These are phyloP conservation scores for Hemistola chrysoprasaria DNA, from an alignment of 2,888 invertebrate genomes.

Conservation along the genomic window DNA sequence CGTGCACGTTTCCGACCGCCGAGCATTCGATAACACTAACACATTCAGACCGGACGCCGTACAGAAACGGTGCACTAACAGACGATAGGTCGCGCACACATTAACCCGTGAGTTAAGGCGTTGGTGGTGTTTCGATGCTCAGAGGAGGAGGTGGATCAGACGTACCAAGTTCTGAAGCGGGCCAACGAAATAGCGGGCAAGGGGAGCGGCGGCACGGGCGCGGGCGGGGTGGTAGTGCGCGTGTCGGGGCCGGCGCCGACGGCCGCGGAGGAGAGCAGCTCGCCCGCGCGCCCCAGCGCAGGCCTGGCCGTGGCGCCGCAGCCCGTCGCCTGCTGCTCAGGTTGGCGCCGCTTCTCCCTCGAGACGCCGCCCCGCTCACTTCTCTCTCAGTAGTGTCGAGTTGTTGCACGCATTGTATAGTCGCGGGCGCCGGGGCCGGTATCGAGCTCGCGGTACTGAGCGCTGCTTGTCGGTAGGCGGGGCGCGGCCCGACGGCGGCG, in stretches of 20 bases:
- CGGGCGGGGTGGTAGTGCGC: conserved; percentile 72
- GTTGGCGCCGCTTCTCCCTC: conserved; percentile 79
- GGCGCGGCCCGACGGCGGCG: conserved; percentile 83
- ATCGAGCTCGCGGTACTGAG: conserved; percentile 64
- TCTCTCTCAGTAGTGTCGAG: conserved; percentile 77
- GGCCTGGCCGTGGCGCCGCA: conserved; percentile 84
- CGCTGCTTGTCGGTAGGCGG: conserved; percentile 77
- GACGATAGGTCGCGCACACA: conserved; percentile 36
- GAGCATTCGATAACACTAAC: conserved; percentile 57
- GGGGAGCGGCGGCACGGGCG: conserved; percentile 80
- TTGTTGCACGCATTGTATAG: conserved; percentile 72
- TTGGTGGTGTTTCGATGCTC: conserved; percentile 71
- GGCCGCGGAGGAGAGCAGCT: conserved; percentile 61
- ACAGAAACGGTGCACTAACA: conserved; percentile 49
- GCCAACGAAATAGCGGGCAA: conserved; percentile 91
- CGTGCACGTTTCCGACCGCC: conserved; percentile 54
- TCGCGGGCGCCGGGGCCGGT: conserved; percentile 61
- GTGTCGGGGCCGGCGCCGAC: conserved; percentile 67
- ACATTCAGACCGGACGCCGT: conserved; percentile 45
- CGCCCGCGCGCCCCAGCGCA: conserved; percentile 61
- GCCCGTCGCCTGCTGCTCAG: conserved; percentile 87
- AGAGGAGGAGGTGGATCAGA: conserved; percentile 92
- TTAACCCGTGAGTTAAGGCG: conserved; percentile 26
- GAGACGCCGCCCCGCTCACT: conserved; percentile 70
- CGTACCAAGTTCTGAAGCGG: conserved; percentile 97